phyloP scores from a whole-genome alignment of 2,888 invertebrate species.

The Aproaerema taeniolella region DNA sequence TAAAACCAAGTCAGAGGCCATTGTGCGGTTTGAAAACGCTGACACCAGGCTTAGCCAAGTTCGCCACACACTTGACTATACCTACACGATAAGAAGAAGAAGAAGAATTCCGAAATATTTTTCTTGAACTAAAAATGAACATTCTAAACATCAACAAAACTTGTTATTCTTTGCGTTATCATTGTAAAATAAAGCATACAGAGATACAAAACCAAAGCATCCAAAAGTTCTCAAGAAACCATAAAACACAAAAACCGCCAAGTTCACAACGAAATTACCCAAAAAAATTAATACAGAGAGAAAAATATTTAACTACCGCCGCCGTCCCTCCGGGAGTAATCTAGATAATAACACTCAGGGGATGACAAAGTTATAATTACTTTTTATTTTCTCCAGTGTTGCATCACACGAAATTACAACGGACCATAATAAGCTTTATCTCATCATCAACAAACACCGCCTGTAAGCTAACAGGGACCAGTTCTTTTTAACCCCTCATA shows the following conservation, averaged over 20 bases:
- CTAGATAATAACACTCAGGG: constrained; percentile 38
- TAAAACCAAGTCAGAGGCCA: no score
- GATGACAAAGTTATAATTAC: constrained; percentile 57
- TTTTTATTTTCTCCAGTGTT: constrained; percentile 44
- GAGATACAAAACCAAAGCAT: not conserved
- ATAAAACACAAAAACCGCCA: constrained; percentile 2
- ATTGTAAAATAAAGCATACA: no score
- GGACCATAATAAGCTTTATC: constrained; percentile 14
- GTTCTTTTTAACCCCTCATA: no score
- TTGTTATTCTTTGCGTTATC: no score
- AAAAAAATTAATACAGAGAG: constrained; percentile 19
- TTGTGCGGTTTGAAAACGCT: no score
- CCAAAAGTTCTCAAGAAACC: not conserved
- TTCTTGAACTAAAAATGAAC: no score
- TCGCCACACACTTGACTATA: no score
- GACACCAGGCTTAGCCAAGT: no score
- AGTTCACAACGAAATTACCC: constrained; percentile 4
- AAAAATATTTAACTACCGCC: constrained; percentile 33
- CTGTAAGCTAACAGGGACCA: no score
- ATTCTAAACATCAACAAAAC: no score
- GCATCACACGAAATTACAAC: constrained; percentile 32
- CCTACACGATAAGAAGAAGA: no score
- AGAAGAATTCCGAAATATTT: no score
- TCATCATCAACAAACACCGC: constrained; percentile 9
- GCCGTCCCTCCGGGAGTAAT: constrained; percentile 27